These are phyloP conservation scores for Hesperophylax magnus DNA, from an alignment of 1,140 invertebrate species.

Conservation along the genomic window DNA sequence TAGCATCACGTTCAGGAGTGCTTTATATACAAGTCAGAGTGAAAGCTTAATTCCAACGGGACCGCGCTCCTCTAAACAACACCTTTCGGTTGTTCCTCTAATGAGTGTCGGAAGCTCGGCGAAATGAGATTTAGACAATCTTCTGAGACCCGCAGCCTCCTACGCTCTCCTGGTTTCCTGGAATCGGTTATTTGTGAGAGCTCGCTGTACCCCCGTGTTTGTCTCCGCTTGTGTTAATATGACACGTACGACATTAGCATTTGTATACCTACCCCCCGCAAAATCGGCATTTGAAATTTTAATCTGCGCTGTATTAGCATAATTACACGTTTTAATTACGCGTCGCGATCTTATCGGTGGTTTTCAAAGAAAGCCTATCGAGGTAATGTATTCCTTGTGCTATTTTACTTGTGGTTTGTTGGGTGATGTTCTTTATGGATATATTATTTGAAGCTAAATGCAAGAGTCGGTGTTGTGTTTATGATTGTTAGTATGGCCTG, in stretches of 20 bases:
- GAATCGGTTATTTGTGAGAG: conserved; percentile 2
- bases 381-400: conserved; percentile 28
- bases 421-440: conserved; percentile 16
- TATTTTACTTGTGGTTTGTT: background rate
- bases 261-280: conserved; percentile 22
- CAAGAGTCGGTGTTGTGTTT: conserved; percentile 23
- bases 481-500: conserved; percentile 28
- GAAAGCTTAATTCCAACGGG: conserved; percentile 55
- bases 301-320: conserved; percentile 29
- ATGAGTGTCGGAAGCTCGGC: conserved; percentile 56
- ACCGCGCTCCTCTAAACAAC: conserved; percentile 53
- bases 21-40: conserved; percentile 47
- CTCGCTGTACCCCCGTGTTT: background rate
- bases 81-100: conserved; percentile 54
- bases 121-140: conserved; percentile 57
- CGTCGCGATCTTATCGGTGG: conserved; percentile 19
- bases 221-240: conserved; percentile 33
- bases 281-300: conserved; percentile 33
- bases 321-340: conserved; percentile 38
- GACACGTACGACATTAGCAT: conserved; percentile 36
- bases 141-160: conserved; percentile 40
- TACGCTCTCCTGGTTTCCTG: conserved; percentile 32
- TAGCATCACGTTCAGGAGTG: conserved; percentile 55
- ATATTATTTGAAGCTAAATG: conserved; percentile 38
- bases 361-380: conserved; percentile 20